Evolutionary conservation across 2,113 vertebrate species (phyloP).

Genomic region (Hyperoodon ampullatus): DNA sequence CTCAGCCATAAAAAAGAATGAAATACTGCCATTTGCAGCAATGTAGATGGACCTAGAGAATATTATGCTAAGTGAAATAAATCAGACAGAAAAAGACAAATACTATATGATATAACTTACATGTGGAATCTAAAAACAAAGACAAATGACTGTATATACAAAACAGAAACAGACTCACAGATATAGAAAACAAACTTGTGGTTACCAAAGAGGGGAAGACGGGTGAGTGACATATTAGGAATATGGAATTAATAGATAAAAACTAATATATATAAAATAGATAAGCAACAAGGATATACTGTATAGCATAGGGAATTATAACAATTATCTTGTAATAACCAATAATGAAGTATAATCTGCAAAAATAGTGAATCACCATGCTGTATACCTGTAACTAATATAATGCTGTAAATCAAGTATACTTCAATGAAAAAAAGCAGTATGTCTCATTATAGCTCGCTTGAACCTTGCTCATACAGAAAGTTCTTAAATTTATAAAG

Average conservation of each 20-base stretch:
- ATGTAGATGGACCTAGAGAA: neutral
- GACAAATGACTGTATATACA: neutral
- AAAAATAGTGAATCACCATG: neutral
- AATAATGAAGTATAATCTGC: neutral
- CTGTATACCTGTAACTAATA: neutral
- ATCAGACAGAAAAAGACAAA: neutral
- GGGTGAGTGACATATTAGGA: neutral
- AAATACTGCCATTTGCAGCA: neutral
- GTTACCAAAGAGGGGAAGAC: neutral
- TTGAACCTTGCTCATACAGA: neutral
- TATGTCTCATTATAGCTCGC: neutral
- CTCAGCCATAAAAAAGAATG: neutral
- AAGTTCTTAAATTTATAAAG: constrained; percentile 36
- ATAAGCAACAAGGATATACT: neutral
- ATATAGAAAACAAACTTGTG: neutral
- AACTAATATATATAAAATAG: neutral
- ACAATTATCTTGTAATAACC: neutral
- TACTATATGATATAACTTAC: neutral
- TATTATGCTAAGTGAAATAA: neutral
- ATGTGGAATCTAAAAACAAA: neutral
- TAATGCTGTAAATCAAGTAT: neutral
- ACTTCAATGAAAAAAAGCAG: neutral
- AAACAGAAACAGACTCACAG: neutral
- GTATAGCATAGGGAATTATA: neutral
- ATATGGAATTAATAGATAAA: neutral